Evolutionary conservation across 2,797 vertebrate species (phyloP), one percentile per base, ranked within the genome.

Genomic region (Miichthys miiuy): DNA sequence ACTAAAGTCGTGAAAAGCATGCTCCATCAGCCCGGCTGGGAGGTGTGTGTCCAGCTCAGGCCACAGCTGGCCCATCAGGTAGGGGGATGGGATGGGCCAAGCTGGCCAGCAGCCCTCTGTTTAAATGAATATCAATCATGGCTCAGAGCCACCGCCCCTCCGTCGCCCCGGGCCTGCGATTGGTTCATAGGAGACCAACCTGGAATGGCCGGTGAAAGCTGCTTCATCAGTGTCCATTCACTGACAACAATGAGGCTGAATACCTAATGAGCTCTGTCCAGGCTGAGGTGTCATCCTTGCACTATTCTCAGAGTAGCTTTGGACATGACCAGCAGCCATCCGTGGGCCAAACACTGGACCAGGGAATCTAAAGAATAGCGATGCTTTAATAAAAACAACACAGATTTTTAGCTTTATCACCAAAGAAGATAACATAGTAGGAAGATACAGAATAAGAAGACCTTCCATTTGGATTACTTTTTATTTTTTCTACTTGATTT

Each of bases 181-280:
- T 95, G 95, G 94, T 46, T 78, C 34, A 67, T 27, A 50, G 46
- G 68, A 70, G 77, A 86, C 65, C 77, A 85, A 91, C 85, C 91
- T 95, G 91, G 86, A 74, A 83, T 23, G 58, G 68, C 73, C 57
- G 46, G 77, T 55, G 68, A 81, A 85, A 90, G 82, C 87, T 68
- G 50, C 73, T 61, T 68, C 77, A 80, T 92, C 92, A 82, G 63
- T 82, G 87, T 91, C 89, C 90, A 85, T 88, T 87, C 89, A 81
- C 44, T 50, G 85, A 85, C 85, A 88, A 93, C 91, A 94, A 92
- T 92, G 85, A 91, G 52, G 71, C 77, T 79, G 92, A 90, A 93
- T 94, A 81, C 85, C 87, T 89, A 92, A 94, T 93, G 90, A 92
- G 76, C 69, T 46, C 56, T 34, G 80, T 83, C 82, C 83, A 21